Conservation (phyloP, 2,888 invertebrate species). For the Ephialtes manifestator region DNA sequence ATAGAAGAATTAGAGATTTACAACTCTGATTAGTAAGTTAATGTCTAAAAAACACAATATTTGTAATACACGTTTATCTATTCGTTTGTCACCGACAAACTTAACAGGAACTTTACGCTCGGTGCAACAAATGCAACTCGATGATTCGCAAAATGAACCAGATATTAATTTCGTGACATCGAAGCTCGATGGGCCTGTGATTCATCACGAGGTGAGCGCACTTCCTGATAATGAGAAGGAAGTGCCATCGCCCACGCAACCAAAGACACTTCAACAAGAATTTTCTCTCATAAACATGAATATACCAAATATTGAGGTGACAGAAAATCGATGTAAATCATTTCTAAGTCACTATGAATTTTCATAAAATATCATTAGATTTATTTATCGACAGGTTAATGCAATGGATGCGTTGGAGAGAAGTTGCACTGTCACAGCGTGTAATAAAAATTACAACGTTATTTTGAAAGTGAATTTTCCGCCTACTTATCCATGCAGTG, state of each 20-base stretch:
- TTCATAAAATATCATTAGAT: not conserved
- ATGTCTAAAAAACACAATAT: not conserved
- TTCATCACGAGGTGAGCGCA: conserved; percentile 76
- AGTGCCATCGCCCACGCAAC: conserved; percentile 85
- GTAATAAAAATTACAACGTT: conserved; percentile 87
- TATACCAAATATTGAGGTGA: conserved; percentile 91
- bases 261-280: conserved; percentile 91
- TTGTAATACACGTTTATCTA: not conserved
- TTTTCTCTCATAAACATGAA: conserved; percentile 92
- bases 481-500: conserved; percentile 90
- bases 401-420: conserved; percentile 88
- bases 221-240: conserved; percentile 80
- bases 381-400: conserved; percentile 80
- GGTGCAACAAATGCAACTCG: conserved; percentile 81
- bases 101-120: conserved; percentile 80
- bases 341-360: not conserved
- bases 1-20: too few relatives aligned
- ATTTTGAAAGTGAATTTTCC: conserved; percentile 91
- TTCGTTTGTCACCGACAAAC: not conserved
- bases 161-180: conserved; percentile 79
- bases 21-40: not conserved
- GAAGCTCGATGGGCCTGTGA: conserved; percentile 77
- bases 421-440: conserved; percentile 88
- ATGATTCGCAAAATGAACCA: conserved; percentile 80
- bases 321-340: not conserved